phyloP scores from a whole-genome alignment of 2,888 invertebrate species.

The Acleris cristana region DNA sequence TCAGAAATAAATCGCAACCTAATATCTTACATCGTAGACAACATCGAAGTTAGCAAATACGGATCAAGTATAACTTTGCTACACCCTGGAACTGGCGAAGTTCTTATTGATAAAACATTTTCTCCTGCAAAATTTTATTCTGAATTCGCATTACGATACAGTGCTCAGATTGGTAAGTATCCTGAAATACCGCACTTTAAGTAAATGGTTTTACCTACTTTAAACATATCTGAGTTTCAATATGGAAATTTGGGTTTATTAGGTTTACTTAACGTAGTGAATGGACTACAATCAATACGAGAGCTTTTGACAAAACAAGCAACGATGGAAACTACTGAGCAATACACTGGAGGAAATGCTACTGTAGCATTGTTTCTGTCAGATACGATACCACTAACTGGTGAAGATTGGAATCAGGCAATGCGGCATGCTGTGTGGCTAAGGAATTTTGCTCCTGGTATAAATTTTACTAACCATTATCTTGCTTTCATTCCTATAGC shows the following conservation, averaged over 20 bases:
- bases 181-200: neutral
- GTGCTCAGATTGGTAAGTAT: slow-evolving; percentile 28
- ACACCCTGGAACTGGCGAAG: slow-evolving; percentile 76
- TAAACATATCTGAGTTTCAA: no score
- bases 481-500: no score
- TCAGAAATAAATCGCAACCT: slow-evolving; percentile 36
- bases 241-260: neutral
- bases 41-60: slow-evolving; percentile 81
- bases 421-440: slow-evolving; percentile 32
- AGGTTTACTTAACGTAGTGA: slow-evolving; percentile 39
- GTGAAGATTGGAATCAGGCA: slow-evolving; percentile 35
- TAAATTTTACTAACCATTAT: neutral
- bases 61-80: slow-evolving; percentile 84
- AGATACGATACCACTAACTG: slow-evolving; percentile 39
- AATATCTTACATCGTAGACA: slow-evolving; percentile 80
- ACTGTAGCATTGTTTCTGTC: slow-evolving; percentile 40
- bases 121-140: slow-evolving; percentile 78
- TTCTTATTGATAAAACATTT: slow-evolving; percentile 81
- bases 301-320: slow-evolving; percentile 19
- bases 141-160: slow-evolving; percentile 41
- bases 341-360: slow-evolving; percentile 41
- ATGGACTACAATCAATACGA: slow-evolving; percentile 35
- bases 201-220: neutral
- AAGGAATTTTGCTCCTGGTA: slow-evolving; percentile 39
- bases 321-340: slow-evolving; percentile 22